Evolutionary conservation across 2,113 vertebrate species (phyloP).

Genomic region (Malurus cyaneus): DNA sequence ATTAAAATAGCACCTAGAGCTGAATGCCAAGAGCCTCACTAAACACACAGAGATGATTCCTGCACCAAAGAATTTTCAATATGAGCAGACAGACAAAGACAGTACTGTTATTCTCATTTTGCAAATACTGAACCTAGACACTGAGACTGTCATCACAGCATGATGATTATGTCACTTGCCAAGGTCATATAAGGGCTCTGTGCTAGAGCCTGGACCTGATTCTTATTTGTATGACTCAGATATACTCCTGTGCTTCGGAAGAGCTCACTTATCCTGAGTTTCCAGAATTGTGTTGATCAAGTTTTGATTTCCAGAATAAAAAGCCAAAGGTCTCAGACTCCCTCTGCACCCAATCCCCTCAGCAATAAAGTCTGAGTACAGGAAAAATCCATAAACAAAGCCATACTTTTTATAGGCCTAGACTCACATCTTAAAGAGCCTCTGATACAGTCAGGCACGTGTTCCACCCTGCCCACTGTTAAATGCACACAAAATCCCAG

Average conservation of each 20-base stretch:
- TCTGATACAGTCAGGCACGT: background rate
- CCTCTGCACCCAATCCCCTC: background rate
- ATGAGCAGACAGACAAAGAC: constrained; percentile 51
- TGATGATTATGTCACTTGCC: background rate
- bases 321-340: background rate
- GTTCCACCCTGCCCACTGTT: background rate
- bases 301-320: background rate
- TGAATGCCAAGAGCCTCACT: background rate
- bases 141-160: background rate
- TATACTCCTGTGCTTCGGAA: background rate
- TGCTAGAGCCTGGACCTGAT: background rate
- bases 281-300: background rate
- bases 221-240: background rate
- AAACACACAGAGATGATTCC: constrained; percentile 20
- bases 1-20: constrained; percentile 48
- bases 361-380: background rate
- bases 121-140: background rate
- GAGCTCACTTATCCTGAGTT: background rate
- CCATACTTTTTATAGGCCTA: background rate
- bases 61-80: constrained; percentile 40
- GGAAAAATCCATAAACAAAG: background rate
- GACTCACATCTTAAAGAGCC: background rate
- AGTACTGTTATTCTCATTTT: constrained; percentile 44
- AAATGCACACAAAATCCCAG: background rate
- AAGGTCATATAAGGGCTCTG: constrained; percentile 18